Percentiles rank a stretch among this genome's conserved stretches.
phyloP scores from a whole-genome alignment of 2,888 invertebrate species.

The Machimus rusticus region DNA sequence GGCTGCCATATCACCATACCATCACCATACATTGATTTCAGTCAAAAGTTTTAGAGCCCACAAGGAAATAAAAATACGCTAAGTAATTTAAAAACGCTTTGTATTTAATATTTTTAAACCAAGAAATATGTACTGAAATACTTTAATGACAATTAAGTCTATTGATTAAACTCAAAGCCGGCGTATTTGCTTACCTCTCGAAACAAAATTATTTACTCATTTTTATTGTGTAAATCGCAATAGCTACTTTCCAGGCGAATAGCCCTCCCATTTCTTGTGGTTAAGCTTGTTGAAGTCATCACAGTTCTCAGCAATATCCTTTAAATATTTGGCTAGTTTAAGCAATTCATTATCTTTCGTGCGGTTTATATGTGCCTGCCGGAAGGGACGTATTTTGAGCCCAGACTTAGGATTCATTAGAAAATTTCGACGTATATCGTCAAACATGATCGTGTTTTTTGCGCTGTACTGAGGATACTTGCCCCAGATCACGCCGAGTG shows the following conservation, averaged over 20 bases:
- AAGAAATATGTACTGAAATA: background rate
- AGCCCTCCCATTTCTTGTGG: constrained; percentile 92
- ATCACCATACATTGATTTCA: too few species aligned
- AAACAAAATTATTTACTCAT: background rate
- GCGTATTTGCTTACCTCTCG: background rate
- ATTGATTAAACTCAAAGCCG: background rate
- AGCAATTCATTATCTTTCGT: constrained; percentile 83
- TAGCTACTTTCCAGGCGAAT: constrained; percentile 58
- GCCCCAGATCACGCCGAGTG: constrained; percentile 96
- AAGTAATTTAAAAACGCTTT: background rate
- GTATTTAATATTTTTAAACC: background rate
- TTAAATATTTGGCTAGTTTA: constrained; percentile 81
- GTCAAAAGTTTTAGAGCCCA: background rate
- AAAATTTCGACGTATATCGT: constrained; percentile 94
- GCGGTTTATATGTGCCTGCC: constrained; percentile 89
- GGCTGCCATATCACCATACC: too few species aligned
- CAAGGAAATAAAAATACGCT: background rate
- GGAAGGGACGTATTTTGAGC: constrained; percentile 86
- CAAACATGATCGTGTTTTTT: constrained; percentile 97
- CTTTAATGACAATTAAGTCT: background rate
- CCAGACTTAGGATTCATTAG: constrained; percentile 97
- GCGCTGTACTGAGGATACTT: constrained; percentile 87
- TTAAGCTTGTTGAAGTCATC: constrained; percentile 86
- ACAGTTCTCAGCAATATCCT: constrained; percentile 79
- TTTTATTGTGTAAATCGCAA: background rate